Evolutionary conservation across 2,888 invertebrate genomes (phyloP), one percentile per base, ranked within the genome.

Genomic region (Drosophila birchii): DNA sequence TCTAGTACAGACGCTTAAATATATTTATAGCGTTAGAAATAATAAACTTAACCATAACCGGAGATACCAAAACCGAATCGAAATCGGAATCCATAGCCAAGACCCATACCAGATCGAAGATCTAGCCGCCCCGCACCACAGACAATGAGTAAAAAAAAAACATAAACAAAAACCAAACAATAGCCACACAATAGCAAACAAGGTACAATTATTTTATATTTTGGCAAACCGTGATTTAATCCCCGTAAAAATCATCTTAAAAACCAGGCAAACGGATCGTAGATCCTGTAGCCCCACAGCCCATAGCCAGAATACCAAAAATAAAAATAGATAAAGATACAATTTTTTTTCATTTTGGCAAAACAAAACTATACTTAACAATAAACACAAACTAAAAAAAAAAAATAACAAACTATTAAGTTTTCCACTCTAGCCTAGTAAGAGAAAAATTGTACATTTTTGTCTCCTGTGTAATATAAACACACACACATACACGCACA

Each of bases 391-490:
- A 29, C n/a, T 16, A 9, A 16, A 26, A 9, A 5, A 47, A 29
- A 26, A 11, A 5, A 47, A 47, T 29, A 47, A 47, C n/a, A 39
- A 73, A 64, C 75, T 74, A 73, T 73, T 73, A 74, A 73, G 72
- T 73, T 73, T 71, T 73, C 59, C 67, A 57, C 58, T 68, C 72
- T 72, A 64, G 58, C 38, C 41, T 61, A 63, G 55, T 81, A 75
- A 61, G 71, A 62, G 71, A 64, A 57, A 57, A 74, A 34, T 84
- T 87, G 57, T 68, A 85, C 41, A 58, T 74, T 75, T 60, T 64
- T 75, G 75, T 66, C 41, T 74, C 59, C 73, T 51, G 60, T 72
- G 60, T 69, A 71, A 71, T 71, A 72, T 55, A 72, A 57, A 57
- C 72, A 78, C 72, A 67, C 39, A 68, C 34, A 18, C 36, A 58